Conservation (phyloP, 1,140 invertebrate species). For the Listronotus oregonensis region DNA sequence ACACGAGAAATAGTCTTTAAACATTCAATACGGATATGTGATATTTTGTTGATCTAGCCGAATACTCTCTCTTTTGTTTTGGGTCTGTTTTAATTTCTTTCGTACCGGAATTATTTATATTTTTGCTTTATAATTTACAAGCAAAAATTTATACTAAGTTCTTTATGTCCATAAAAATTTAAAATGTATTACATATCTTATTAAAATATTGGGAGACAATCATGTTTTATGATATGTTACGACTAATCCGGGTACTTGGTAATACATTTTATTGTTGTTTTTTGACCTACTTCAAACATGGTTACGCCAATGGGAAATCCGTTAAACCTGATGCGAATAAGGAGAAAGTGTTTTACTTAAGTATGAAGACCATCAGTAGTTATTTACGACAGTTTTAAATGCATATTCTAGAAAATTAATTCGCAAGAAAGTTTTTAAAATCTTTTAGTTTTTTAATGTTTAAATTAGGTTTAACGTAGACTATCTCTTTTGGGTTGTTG, state of each 20-base stretch:
- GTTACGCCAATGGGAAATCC: constrained; percentile 3
- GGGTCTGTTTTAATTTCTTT: neutral
- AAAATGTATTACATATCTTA: too few species aligned
- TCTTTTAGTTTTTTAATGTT: too few species aligned
- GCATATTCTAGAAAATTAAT: too few species aligned
- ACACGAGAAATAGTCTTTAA: neutral
- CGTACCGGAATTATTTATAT: neutral
- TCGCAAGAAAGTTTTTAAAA: too few species aligned
- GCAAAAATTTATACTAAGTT: too few species aligned
- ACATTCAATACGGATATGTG: neutral
- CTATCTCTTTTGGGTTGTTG: too few species aligned
- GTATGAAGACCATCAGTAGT: neutral
- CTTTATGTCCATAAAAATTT: too few species aligned
- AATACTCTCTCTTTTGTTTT: constrained; percentile 21
- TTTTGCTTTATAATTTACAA: too few species aligned
- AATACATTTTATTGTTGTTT: constrained; percentile 1
- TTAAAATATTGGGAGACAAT: too few species aligned
- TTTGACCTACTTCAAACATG: constrained; percentile 4
- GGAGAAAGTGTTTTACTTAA: constrained; percentile 7
- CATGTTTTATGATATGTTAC: too few species aligned
- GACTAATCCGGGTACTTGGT: neutral
- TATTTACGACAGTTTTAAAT: too few species aligned
- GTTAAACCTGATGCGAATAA: neutral
- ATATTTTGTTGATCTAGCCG: neutral
- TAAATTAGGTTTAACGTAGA: too few species aligned